phyloP scores from a whole-genome alignment of 2,113 vertebrate genomes.

The Takifugu bimaculatus region DNA sequence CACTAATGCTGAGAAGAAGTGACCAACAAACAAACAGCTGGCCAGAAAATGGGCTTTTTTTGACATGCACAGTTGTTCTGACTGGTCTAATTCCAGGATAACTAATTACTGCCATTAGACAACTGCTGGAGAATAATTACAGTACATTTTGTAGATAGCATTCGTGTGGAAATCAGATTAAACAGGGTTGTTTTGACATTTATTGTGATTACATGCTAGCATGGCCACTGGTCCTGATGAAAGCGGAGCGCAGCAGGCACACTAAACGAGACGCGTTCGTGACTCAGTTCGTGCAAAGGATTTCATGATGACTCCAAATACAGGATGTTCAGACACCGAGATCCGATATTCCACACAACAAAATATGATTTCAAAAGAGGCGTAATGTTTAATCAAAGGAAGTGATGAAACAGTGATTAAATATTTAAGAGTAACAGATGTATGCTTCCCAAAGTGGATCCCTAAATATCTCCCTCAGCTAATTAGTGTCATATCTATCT shows the following conservation, averaged over 20 bases:
- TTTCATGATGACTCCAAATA: too few species aligned
- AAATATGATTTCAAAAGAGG: too few species aligned
- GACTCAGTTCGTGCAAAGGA: too few species aligned
- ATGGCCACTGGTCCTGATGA: background rate
- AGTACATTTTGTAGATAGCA: background rate
- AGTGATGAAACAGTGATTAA: background rate
- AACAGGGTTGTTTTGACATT: background rate
- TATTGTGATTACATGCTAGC: constrained; percentile 1
- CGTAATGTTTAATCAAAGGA: background rate
- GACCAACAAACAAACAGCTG: background rate
- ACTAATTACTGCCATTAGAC: background rate
- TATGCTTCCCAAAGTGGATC: background rate
- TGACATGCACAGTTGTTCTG: background rate
- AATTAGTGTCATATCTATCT: constrained; percentile 6
- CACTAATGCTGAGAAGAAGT: background rate
- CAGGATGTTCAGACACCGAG: too few species aligned
- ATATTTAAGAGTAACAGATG: background rate
- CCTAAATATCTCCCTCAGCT: constrained; percentile 3
- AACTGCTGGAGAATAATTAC: background rate
- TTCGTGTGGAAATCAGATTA: constrained; percentile 8
- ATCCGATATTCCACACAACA: too few species aligned
- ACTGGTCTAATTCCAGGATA: background rate
- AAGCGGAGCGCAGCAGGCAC: background rate
- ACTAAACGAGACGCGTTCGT: too few species aligned
- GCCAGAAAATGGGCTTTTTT: background rate